phyloP scores from a whole-genome alignment of 2,888 invertebrate species.

The Diabrotica balteata region DNA sequence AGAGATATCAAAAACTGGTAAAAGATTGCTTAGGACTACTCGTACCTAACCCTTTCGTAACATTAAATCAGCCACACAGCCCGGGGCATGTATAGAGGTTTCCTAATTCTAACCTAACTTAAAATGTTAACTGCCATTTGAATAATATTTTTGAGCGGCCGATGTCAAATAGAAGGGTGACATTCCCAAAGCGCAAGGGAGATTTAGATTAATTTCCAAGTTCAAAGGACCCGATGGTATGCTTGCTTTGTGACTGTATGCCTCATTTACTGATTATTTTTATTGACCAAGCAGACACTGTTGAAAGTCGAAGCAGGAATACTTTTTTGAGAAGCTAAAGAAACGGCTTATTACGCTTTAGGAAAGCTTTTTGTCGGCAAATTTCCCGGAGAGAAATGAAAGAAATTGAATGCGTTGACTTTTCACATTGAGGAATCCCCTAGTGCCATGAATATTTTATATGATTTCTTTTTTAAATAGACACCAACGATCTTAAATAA shows the following conservation, averaged over 20 bases:
- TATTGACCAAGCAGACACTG: conserved; percentile 50
- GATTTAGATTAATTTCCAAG: conserved; percentile 54
- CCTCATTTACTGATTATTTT: conserved; percentile 57
- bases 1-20: too few species aligned
- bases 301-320: conserved; percentile 33
- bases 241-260: conserved; percentile 55
- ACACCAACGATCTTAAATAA: too few species aligned
- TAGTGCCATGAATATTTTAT: too few species aligned
- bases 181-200: conserved; percentile 46
- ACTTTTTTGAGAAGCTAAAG: conserved; percentile 36
- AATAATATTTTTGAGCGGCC: conserved; percentile 37
- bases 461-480: too few species aligned
- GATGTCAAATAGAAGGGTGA: conserved; percentile 45
- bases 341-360: conserved; percentile 36
- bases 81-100: conserved; percentile 3
- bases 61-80: background rate
- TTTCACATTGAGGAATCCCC: too few species aligned
- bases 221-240: conserved; percentile 55
- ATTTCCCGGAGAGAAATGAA: conserved; percentile 6
- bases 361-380: conserved; percentile 29
- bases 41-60: conserved; percentile 5
- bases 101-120: conserved; percentile 21
- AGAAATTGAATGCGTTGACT: conserved; percentile 10
- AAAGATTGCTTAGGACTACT: conserved; percentile 7
- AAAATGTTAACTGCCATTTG: conserved; percentile 34